Percentiles rank a stretch among this genome's conserved stretches.
These are phyloP conservation scores for Notoglanidium macrostoma DNA, from an alignment of 2,797 vertebrate species.

Conservation along the genomic window DNA sequence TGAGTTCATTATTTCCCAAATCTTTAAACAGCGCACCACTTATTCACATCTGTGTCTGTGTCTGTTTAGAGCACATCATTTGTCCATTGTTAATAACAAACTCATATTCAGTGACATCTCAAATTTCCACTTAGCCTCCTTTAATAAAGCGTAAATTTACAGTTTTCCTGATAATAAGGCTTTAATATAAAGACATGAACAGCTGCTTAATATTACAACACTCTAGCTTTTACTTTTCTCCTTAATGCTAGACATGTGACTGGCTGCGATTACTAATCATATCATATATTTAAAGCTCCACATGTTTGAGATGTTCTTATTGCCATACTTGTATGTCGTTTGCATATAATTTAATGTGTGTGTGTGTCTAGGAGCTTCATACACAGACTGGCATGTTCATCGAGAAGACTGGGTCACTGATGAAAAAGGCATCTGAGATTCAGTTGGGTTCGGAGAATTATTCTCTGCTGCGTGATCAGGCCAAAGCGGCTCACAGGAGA, in stretches of 20 bases:
- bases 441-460: constrained; percentile 87
- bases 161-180: neutral
- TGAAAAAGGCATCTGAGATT: constrained; percentile 88
- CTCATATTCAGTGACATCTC: neutral
- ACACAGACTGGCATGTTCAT: constrained; percentile 80
- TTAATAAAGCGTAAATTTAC: neutral
- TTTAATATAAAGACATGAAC: neutral
- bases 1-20: neutral
- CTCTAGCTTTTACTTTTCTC: neutral
- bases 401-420: constrained; percentile 82
- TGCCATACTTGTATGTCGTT: neutral
- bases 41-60: neutral
- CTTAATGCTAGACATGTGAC: neutral
- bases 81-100: neutral
- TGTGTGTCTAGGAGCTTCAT: constrained; percentile 78
- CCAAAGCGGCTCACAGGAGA: constrained; percentile 81
- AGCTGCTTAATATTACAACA: neutral
- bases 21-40: neutral
- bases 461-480: constrained; percentile 81
- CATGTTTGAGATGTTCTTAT: neutral
- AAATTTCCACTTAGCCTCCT: neutral
- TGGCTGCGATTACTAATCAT: neutral
- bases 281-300: neutral
- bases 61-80: neutral
- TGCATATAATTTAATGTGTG: constrained; percentile 60